Base-by-base conservation (phyloP, 2,113 vertebrate genomes). In the Microtus richardsoni region DNA sequence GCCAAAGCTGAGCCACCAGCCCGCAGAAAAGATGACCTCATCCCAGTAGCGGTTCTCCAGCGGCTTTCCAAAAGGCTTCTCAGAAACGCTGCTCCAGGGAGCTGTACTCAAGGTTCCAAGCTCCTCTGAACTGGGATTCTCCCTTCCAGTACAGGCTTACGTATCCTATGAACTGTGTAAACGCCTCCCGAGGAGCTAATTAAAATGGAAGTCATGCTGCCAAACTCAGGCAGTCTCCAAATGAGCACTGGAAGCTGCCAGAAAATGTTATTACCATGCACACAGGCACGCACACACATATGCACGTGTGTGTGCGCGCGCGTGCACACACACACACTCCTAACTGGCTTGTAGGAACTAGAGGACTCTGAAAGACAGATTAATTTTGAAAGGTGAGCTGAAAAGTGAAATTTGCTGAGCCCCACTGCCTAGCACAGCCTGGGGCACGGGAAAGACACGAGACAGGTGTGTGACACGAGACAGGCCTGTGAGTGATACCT, bases 171-270 rank as follows among this genome's bases (percentile, higher is more conserved):
- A 95, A 91, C 90, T 96, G 94, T 89, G 91, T 93, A 93, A 96
- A 97, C 75, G 90, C 87, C 96, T 92, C 66, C 96, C 64, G 89
- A 96, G 94, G 96, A 97, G 60, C 94, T 97, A 97, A 97, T 97
- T 95, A 96, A 97, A 97, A 97, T 96, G 95, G 87, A 85, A 96
- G 82, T 62, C 54, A 74, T 22, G 39, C 64, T 96, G 87, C 94
- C 91, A 91, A 94, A 80, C 97, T 95, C 54, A 10, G 71, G 96
- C 97, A 95, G 54, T 79, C 80, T 97, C 89, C 60, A 70, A 95
- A 84, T 41, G 47, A 97, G 91, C 82, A n/a, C 78, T n/a, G 1
- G 26, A 89, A 66, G 44, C 87, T 97, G 93, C 97, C 96, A 97
- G 84, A 83, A 92, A 97, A 80, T 75, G 77, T 93, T 93, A 68